A percentile compares a stretch with the other conserved stretches of the same genome.
These are phyloP conservation scores for Leptura quadrifasciata DNA, from an alignment of 2,888 invertebrate genomes.

Conservation along the genomic window DNA sequence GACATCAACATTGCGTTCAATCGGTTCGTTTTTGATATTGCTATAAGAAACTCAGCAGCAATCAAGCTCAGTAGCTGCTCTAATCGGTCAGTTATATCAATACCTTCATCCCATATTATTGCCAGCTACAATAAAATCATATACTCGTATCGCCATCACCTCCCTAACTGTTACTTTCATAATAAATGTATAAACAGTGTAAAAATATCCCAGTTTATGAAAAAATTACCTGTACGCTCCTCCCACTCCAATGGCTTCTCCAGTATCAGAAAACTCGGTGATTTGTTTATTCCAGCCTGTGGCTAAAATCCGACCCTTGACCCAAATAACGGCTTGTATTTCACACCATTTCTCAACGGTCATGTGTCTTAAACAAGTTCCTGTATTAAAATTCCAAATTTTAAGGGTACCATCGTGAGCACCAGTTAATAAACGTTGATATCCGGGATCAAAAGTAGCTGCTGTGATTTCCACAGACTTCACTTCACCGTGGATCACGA, in stretches of 20 bases:
- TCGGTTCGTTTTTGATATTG: too few relatives aligned
- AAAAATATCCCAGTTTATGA: not conserved
- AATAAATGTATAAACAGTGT: not conserved
- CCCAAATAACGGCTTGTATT: slow-evolving; percentile 76
- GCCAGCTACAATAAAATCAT: too few relatives aligned
- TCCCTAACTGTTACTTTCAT: too few relatives aligned
- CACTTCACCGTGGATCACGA: slow-evolving; percentile 80
- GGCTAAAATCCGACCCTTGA: slow-evolving; percentile 80
- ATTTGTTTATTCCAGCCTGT: slow-evolving; percentile 87
- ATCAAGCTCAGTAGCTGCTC: too few relatives aligned
- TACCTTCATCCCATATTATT: too few relatives aligned
- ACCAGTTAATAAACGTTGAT: slow-evolving; percentile 78
- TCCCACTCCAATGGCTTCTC: slow-evolving; percentile 74
- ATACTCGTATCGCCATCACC: too few relatives aligned
- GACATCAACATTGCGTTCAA: too few relatives aligned
- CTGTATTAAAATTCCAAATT: slow-evolving; percentile 91
- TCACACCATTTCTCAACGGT: slow-evolving; percentile 70
- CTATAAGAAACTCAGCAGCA: too few relatives aligned
- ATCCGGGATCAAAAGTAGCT: slow-evolving; percentile 84
- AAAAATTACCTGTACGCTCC: slow-evolving; percentile 64
- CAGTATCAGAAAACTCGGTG: slow-evolving; percentile 80
- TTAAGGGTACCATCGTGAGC: slow-evolving; percentile 87
- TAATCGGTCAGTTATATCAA: too few relatives aligned
- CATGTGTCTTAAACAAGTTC: slow-evolving; percentile 83
- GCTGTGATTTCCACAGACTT: slow-evolving; percentile 85